Percentiles rank a stretch among this genome's conserved stretches.
These are phyloP conservation scores for Hirtodrosophila duncani DNA, from an alignment of 2,888 invertebrate genomes.

Conservation along the genomic window DNA sequence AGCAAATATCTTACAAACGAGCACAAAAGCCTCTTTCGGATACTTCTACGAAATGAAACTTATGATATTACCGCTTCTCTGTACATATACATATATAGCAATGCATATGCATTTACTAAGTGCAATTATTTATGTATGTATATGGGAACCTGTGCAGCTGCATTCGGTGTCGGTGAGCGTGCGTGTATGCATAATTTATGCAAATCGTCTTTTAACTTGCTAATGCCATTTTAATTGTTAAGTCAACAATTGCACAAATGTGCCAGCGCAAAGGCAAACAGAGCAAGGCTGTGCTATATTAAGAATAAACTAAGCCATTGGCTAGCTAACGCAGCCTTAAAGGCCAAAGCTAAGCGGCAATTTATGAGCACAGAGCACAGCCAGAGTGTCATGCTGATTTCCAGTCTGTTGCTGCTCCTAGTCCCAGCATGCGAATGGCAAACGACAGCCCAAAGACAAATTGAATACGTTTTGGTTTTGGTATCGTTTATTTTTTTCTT, in stretches of 20 bases:
- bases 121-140: constrained; percentile 1
- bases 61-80: constrained; percentile 20
- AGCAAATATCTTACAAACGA: constrained; percentile 31
- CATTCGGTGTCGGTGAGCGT: no score
- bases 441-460: constrained; percentile 37
- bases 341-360: constrained; percentile 21
- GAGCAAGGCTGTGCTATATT: not conserved
- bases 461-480: constrained; percentile 34
- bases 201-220: constrained; percentile 41
- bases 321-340: not conserved
- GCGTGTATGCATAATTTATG: constrained; percentile 33
- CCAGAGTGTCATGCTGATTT: constrained; percentile 7
- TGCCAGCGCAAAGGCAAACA: constrained; percentile 5
- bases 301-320: constrained; percentile 1
- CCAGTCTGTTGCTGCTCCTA: not conserved
- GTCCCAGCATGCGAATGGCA: constrained; percentile 12
- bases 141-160: constrained; percentile 30
- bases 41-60: constrained; percentile 39
- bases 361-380: constrained; percentile 28
- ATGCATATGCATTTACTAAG: no score
- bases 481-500: not conserved
- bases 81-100: not conserved
- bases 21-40: constrained; percentile 36
- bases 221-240: constrained; percentile 57
- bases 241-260: constrained; percentile 21